phyloP scores from a whole-genome alignment of 2,797 vertebrate species.

The Eulemur albifrons region DNA sequence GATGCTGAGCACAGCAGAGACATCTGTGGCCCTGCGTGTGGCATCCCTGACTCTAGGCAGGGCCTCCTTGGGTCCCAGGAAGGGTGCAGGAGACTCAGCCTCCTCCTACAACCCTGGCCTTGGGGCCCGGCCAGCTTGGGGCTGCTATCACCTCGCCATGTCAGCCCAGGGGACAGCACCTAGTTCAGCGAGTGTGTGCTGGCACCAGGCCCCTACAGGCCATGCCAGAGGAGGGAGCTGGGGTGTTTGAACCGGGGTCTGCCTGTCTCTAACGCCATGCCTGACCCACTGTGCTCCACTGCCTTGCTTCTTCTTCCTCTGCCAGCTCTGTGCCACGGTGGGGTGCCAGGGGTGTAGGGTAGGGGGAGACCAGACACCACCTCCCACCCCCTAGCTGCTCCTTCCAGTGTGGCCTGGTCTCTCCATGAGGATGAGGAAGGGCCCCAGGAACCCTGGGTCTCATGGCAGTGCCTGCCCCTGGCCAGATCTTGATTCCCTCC shows the following conservation, averaged over 20 bases:
- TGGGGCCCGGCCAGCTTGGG: background rate
- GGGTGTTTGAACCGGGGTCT: background rate
- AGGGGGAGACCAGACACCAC: background rate
- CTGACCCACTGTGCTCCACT: background rate
- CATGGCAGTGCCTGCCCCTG: background rate
- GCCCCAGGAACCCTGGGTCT: background rate
- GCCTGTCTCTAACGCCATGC: background rate
- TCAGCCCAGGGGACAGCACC: background rate
- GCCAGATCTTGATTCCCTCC: background rate
- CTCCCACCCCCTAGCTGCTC: background rate
- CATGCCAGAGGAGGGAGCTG: background rate
- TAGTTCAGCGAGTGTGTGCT: rapidly evolving
- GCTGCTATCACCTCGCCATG: background rate
- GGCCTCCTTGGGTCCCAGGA: background rate
- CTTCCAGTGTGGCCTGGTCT: background rate
- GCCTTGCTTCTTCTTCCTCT: background rate
- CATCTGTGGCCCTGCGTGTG: background rate
- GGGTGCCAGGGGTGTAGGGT: no score
- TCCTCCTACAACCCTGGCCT: background rate
- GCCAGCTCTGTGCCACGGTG: background rate
- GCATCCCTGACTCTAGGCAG: background rate
- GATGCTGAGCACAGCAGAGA: background rate
- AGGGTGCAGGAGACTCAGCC: background rate
- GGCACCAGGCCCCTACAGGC: background rate
- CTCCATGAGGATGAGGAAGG: background rate